A percentile compares a stretch with the other conserved stretches of the same genome.
These are phyloP conservation scores for Hybognathus amarus DNA, from an alignment of 2,797 vertebrate species.

Conservation along the genomic window DNA sequence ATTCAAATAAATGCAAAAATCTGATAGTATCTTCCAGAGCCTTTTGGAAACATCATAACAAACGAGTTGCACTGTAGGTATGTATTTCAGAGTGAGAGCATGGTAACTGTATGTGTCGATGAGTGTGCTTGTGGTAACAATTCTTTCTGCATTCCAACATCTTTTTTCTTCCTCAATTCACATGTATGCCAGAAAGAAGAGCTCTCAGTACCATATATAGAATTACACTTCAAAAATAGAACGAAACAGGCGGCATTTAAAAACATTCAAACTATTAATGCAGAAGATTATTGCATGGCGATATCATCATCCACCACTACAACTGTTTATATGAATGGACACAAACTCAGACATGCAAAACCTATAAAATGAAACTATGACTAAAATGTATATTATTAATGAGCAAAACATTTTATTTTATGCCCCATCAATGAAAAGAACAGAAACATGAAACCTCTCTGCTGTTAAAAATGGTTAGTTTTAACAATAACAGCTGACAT, in stretches of 20 bases:
- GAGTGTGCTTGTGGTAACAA: conserved; percentile 36
- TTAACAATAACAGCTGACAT: conserved; percentile 60
- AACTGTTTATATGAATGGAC: conserved; percentile 22
- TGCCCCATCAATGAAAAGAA: conserved; percentile 7
- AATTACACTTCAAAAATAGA: conserved; percentile 41
- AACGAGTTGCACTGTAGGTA: conserved; percentile 21
- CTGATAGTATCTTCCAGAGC: conserved; percentile 16
- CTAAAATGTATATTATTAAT: background rate
- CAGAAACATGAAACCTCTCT: conserved; percentile 16
- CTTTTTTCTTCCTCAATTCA: conserved; percentile 32
- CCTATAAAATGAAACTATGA: conserved; percentile 1
- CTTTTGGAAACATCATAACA: conserved; percentile 24
- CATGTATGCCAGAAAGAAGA: conserved; percentile 45
- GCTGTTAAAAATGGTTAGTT: conserved; percentile 30
- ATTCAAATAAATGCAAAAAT: background rate
- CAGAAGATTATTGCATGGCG: conserved; percentile 24
- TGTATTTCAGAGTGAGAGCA: conserved; percentile 26
- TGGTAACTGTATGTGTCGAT: conserved; percentile 7
- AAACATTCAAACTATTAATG: conserved; percentile 26
- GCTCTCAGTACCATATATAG: conserved; percentile 63
- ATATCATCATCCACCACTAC: conserved; percentile 29
- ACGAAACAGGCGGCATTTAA: conserved; percentile 14
- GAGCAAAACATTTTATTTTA: background rate
- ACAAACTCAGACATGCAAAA: conserved; percentile 9
- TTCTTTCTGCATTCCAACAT: conserved; percentile 24